Conservation (phyloP, 2,888 invertebrate species). For the Synergus gifuensis region DNA sequence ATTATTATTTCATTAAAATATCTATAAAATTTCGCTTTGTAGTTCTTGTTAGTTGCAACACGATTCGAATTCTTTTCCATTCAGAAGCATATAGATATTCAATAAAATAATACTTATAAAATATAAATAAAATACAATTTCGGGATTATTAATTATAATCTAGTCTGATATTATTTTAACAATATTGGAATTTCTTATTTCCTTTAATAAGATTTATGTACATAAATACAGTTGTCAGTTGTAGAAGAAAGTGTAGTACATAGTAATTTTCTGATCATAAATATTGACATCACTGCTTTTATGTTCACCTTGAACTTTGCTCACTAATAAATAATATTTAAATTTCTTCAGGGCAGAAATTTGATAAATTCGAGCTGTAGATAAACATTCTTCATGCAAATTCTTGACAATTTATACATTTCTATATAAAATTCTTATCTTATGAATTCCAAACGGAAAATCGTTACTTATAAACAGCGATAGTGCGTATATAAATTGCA, state of each 20-base stretch:
- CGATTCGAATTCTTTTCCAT: too few relatives aligned
- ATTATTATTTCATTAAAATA: too few relatives aligned
- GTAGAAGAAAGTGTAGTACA: not conserved
- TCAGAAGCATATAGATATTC: too few relatives aligned
- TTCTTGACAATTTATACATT: not conserved
- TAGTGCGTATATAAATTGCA: not conserved
- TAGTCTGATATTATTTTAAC: not conserved
- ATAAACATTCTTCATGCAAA: not conserved
- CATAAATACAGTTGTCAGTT: slow-evolving; percentile 11
- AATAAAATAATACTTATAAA: too few relatives aligned
- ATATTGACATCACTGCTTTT: slow-evolving; percentile 20
- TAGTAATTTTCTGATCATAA: not conserved
- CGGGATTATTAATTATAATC: not conserved
- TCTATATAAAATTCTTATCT: not conserved
- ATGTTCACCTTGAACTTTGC: slow-evolving; percentile 12
- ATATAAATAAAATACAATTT: too few relatives aligned
- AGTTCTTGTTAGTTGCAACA: too few relatives aligned
- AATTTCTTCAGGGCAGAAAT: not conserved
- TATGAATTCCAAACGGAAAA: not conserved
- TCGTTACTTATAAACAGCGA: not conserved
- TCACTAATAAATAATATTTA: not conserved
- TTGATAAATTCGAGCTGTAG: not conserved
- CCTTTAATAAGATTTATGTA: not conserved
- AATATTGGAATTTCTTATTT: not conserved
- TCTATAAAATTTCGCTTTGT: too few relatives aligned